Percentiles rank a stretch among this genome's conserved stretches.
Conservation (phyloP, 2,797 vertebrate genomes). For the Psittacula derbiana region DNA sequence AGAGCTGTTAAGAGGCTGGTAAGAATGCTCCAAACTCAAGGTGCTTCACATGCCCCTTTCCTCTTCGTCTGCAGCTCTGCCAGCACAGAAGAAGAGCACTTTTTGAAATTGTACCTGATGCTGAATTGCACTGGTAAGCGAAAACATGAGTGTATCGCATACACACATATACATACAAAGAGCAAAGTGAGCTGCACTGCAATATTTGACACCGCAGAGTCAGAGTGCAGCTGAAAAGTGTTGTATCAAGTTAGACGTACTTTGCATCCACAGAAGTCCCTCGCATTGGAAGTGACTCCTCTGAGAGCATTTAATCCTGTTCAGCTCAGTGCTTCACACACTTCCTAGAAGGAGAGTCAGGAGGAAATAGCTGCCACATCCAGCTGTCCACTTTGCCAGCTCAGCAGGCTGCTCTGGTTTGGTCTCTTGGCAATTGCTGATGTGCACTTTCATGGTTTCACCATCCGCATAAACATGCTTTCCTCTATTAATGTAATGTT, state of each 20-base stretch:
- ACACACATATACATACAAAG: not conserved
- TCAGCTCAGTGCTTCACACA: not conserved
- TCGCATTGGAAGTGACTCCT: not conserved
- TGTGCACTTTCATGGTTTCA: not conserved
- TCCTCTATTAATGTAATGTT: not conserved
- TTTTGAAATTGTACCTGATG: not conserved
- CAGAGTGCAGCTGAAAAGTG: not conserved
- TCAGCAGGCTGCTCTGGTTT: not conserved
- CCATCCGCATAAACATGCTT: not conserved
- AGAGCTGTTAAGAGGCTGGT: not conserved
- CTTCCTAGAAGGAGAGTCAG: not conserved
- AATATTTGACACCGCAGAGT: not conserved
- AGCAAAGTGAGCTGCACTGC: not conserved
- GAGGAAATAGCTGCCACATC: not conserved
- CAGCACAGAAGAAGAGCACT: not conserved
- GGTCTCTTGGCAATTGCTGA: not conserved
- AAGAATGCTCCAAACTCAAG: not conserved
- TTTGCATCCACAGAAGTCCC: not conserved
- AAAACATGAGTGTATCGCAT: not conserved
- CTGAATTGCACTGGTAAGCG: not conserved
- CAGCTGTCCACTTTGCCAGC: not conserved
- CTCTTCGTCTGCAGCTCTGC: not conserved
- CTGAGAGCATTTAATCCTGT: not conserved
- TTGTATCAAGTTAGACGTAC: not conserved
- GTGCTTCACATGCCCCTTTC: not conserved